phyloP scores from a whole-genome alignment of 1,140 invertebrate genomes.

The Leptinotarsa lineolata region DNA sequence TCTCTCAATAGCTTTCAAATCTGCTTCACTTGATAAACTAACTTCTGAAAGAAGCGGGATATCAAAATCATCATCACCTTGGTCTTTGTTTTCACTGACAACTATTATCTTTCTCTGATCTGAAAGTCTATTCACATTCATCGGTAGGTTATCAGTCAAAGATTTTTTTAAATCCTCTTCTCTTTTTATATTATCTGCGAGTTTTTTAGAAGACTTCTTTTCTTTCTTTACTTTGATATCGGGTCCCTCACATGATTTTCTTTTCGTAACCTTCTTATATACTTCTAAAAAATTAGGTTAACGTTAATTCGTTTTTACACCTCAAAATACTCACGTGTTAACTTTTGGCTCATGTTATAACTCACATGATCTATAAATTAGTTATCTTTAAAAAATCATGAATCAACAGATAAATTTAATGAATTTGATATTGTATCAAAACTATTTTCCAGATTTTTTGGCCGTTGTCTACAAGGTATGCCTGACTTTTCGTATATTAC shows the following conservation, averaged over 20 bases:
- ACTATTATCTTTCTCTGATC: slow-evolving; percentile 52
- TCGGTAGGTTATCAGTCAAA: slow-evolving; percentile 52
- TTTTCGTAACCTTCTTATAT: slow-evolving; percentile 51
- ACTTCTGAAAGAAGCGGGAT: slow-evolving; percentile 58
- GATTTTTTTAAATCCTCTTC: slow-evolving; percentile 39
- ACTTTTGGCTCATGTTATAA: no score
- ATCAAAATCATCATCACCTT: slow-evolving; percentile 55
- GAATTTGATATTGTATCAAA: no score
- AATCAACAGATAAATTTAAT: no score
- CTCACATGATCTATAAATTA: no score
- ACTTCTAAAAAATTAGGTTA: slow-evolving; percentile 42
- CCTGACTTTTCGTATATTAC: no score
- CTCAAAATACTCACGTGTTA: no score
- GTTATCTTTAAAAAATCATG: no score
- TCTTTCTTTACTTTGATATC: slow-evolving; percentile 45
- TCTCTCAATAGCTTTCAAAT: slow-evolving; percentile 61
- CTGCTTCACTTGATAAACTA: slow-evolving; percentile 58
- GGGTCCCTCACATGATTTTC: slow-evolving; percentile 44
- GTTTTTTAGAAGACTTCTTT: slow-evolving; percentile 29
- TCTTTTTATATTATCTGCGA: slow-evolving; percentile 7
- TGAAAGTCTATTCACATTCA: slow-evolving; percentile 46
- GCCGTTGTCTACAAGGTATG: no score
- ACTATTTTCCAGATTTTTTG: no score
- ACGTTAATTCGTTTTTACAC: no score
- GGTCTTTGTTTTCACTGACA: slow-evolving; percentile 51